Evolutionary conservation across 2,113 vertebrate species (phyloP), one percentile per base, ranked within the genome.

Genomic region (Campylomormyrus tamandua): DNA sequence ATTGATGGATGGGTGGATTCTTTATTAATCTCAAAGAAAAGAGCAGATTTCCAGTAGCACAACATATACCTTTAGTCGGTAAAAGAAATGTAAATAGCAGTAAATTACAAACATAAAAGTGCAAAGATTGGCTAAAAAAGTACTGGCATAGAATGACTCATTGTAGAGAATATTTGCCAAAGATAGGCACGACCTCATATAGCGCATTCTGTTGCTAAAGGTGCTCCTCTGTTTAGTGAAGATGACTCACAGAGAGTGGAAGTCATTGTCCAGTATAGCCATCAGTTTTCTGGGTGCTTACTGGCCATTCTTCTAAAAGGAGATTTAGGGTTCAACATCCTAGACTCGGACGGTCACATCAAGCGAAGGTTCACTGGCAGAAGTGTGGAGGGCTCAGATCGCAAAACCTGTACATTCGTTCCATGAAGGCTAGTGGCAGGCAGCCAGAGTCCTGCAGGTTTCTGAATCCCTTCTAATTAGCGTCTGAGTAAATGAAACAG

Each of bases 381-480:
- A 21, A 10, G 42, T 24, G 15, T 19, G 77, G 35, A 45, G 39
- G 39, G 7, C 77, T 45, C 19, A 11, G 21, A 45, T n/a, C 6
- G 10, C 3, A 3, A 46, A 45, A 45, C 45, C 45, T 9, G n/a
- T 3, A 6, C 56, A 9, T 50, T 74, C 7, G 10, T 74, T 70
- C 45, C 39, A n/a, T 31, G 62, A 88, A 35, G 45, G 19, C 39
- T 84, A 46, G 83, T 84, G 83, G 83, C 83, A 48, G 21, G 2
- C 83, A 45, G 42, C 42, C 83, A 42, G 83, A 48, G 21, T 84
- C 83, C 83, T 84, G 83, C 83, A 84, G 45, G 3, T n/a, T 84
- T 84, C 45, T 46, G 21, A 84, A 84, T 84, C 83, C 24, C 39
- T 84, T 84, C 45, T 84, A 84, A 84, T 84, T 21, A 84, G 83